phyloP scores from a whole-genome alignment of 2,888 invertebrate genomes.

The Pedicia rivosa region DNA sequence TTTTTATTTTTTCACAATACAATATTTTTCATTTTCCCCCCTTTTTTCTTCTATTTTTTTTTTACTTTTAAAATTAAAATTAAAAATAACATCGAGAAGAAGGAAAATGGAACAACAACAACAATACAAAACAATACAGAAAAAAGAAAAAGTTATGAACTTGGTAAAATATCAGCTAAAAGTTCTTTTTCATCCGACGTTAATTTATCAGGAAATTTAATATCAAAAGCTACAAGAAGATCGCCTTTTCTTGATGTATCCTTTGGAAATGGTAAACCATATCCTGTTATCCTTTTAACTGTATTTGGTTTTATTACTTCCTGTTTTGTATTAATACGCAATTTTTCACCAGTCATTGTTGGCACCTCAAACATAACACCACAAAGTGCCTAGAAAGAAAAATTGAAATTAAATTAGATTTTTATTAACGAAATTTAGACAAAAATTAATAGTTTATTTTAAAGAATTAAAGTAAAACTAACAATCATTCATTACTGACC shows the following conservation, averaged over 20 bases:
- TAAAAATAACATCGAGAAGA: too few relatives aligned
- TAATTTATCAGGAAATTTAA: constrained; percentile 81
- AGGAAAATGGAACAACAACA: too few relatives aligned
- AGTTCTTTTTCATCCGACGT: constrained; percentile 75
- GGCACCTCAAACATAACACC: constrained; percentile 84
- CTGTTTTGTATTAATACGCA: constrained; percentile 65
- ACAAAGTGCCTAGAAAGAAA: constrained; percentile 68
- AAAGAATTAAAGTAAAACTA: not conserved
- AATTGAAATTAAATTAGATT: constrained; percentile 31
- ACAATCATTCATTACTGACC: too few relatives aligned
- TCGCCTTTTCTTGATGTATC: constrained; percentile 84
- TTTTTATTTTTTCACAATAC: too few relatives aligned
- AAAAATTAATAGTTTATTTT: constrained; percentile 1
- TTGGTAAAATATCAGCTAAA: constrained; percentile 74
- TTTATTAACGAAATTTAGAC: not conserved
- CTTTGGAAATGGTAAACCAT: constrained; percentile 88
- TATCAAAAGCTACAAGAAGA: constrained; percentile 86
- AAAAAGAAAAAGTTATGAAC: too few relatives aligned
- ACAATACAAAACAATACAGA: too few relatives aligned
- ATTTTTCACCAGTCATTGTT: constrained; percentile 71
- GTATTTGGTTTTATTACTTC: constrained; percentile 84
- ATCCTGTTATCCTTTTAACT: constrained; percentile 76
- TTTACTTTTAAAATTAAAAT: too few relatives aligned
- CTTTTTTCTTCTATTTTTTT: too few relatives aligned
- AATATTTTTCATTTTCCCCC: too few relatives aligned